Evolutionary conservation across 2,113 vertebrate species (phyloP).

Genomic region (Pseudopodoces humilis): DNA sequence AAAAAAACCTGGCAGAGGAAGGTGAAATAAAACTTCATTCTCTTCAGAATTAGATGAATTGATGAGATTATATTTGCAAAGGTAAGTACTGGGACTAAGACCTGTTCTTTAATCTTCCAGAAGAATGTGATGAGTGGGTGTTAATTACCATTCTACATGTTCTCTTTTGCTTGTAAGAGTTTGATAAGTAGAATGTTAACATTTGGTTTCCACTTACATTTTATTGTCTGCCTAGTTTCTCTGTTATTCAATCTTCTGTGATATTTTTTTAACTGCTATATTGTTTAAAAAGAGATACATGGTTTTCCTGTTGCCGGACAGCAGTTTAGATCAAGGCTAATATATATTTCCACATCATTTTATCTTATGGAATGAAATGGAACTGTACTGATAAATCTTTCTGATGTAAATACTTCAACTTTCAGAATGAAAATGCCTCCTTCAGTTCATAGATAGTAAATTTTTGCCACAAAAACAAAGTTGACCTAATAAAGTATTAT

Average conservation of each 20-base stretch:
- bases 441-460: neutral
- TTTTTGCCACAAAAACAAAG: neutral
- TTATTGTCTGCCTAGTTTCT: constrained; percentile 6
- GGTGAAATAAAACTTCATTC: neutral
- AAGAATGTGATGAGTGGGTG: constrained; percentile 41
- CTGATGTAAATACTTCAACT: neutral
- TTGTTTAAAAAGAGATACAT: neutral
- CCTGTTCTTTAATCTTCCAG: constrained; percentile 38
- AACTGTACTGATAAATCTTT: neutral
- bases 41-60: constrained; percentile 41
- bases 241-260: neutral
- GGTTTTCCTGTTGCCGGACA: neutral
- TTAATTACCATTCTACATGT: constrained; percentile 33
- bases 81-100: constrained; percentile 16
- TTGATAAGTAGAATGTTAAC: constrained; percentile 48
- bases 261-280: neutral
- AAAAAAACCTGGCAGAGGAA: neutral
- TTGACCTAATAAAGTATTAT: neutral
- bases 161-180: constrained; percentile 25
- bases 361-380: neutral
- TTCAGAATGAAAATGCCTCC: neutral
- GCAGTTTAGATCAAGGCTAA: neutral
- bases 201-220: constrained; percentile 11
- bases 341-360: neutral
- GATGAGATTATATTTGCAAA: constrained; percentile 41